Evolutionary conservation across 2,888 invertebrate species (phyloP).

Genomic region (Cistogaster globosa): DNA sequence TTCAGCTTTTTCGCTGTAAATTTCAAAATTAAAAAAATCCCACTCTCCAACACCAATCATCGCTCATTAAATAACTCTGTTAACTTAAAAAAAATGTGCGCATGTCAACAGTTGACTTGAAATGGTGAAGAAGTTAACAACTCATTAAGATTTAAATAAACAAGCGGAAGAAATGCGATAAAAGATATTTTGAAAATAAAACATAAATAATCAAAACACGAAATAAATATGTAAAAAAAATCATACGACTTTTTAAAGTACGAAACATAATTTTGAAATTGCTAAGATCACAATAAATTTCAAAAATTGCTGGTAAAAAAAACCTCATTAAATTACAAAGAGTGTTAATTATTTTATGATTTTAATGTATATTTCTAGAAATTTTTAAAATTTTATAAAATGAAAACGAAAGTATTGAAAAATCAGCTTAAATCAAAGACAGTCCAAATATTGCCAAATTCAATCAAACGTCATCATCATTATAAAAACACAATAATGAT

Average conservation of each 20-base stretch:
- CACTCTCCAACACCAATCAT: conserved; percentile 42
- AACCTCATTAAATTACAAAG: too few species aligned
- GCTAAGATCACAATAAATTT: too few species aligned
- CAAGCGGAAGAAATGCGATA: neutral
- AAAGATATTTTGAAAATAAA: neutral
- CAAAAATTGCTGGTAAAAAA: too few species aligned
- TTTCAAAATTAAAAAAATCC: conserved; percentile 28
- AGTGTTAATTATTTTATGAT: too few species aligned
- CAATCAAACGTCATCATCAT: conserved; percentile 24
- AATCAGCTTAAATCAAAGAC: neutral
- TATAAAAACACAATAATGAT: conserved; percentile 63
- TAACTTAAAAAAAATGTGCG: conserved; percentile 57
- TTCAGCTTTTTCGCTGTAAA: conserved; percentile 46
- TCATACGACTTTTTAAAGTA: neutral
- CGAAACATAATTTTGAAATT: neutral
- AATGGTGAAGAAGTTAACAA: conserved; percentile 57
- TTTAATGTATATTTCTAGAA: too few species aligned
- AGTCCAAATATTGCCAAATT: neutral
- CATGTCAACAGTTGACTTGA: conserved; percentile 70
- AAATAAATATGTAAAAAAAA: neutral
- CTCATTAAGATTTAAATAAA: conserved; percentile 14
- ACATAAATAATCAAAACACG: neutral
- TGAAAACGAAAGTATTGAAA: neutral
- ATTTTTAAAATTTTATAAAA: too few species aligned
- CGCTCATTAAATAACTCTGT: conserved; percentile 24